phyloP scores from a whole-genome alignment of 2,113 vertebrate genomes.

The Protomyctophum bolini region DNA sequence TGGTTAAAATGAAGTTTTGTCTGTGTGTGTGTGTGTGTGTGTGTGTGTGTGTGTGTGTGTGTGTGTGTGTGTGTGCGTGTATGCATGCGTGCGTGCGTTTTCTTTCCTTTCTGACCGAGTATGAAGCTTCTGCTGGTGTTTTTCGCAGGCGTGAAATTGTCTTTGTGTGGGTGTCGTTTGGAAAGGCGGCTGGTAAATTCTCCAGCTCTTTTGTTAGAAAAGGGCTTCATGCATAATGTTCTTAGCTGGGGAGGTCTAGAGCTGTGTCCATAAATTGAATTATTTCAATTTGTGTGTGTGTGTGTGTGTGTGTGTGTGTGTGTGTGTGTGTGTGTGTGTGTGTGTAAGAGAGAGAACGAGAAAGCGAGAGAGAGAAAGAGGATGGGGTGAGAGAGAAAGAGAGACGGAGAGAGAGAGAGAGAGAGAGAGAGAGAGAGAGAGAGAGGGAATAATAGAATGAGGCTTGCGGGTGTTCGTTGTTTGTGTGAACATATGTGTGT shows the following conservation, averaged over 20 bases:
- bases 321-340: conserved; percentile 33
- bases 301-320: neutral
- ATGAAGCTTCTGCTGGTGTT: conserved; percentile 73
- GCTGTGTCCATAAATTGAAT: conserved; percentile 79
- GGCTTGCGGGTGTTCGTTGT: conserved; percentile 28
- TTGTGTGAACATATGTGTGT: conserved; percentile 66
- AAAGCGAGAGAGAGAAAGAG: neutral
- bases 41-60: no score
- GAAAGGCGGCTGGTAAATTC: conserved; percentile 79
- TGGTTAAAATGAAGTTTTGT: no score
- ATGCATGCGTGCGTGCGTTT: neutral
- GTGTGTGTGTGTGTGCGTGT: no score
- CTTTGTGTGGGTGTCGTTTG: conserved; percentile 83
- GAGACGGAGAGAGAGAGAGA: conserved; percentile 1
- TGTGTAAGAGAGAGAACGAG: conserved; percentile 12
- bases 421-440: conserved; percentile 43
- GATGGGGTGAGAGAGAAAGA: neutral
- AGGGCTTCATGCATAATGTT: conserved; percentile 73
- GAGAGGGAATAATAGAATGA: conserved; percentile 64
- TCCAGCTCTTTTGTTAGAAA: conserved; percentile 76
- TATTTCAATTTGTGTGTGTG: conserved; percentile 78
- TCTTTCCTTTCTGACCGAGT: conserved; percentile 58
- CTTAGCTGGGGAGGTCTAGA: conserved; percentile 76
- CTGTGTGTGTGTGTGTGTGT: no score
- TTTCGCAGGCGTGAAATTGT: conserved; percentile 79